Percentiles rank a stretch among this genome's conserved stretches.
Evolutionary conservation across 2,113 vertebrate species (phyloP).

Genomic region (Cranoglanis bouderius): DNA sequence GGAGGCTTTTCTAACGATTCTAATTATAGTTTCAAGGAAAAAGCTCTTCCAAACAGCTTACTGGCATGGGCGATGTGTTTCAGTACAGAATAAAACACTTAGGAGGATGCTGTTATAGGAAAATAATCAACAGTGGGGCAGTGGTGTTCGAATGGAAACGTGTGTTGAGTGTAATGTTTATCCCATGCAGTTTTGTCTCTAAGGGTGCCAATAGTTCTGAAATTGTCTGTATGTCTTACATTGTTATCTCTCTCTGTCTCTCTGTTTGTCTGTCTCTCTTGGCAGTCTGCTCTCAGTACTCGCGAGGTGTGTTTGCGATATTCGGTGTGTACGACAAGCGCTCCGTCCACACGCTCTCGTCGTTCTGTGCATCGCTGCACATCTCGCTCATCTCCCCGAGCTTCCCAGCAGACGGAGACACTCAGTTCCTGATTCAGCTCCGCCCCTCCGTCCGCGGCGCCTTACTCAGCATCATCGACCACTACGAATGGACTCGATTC

Average conservation of each 20-base stretch:
- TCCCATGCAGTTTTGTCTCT: background rate
- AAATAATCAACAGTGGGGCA: background rate
- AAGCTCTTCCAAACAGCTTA: background rate
- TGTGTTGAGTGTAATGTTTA: background rate
- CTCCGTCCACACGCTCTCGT: slow-evolving; percentile 96
- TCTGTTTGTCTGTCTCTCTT: slow-evolving; percentile 10
- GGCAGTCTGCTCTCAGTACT: slow-evolving; percentile 98
- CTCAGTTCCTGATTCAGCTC: slow-evolving; percentile 95
- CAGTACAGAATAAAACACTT: background rate
- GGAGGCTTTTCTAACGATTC: background rate
- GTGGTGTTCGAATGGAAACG: background rate
- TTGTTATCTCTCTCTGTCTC: background rate
- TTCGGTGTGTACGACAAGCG: slow-evolving; percentile 99
- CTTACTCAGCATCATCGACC: slow-evolving; percentile 89
- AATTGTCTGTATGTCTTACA: background rate
- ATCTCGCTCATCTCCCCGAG: slow-evolving; percentile 97
- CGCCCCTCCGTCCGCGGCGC: slow-evolving; percentile 91
- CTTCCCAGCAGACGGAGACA: slow-evolving; percentile 94
- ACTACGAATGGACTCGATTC: slow-evolving; percentile 95
- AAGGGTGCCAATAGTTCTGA: background rate
- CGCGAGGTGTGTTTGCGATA: slow-evolving; percentile 97
- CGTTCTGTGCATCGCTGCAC: slow-evolving; percentile 98
- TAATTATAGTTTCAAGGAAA: background rate
- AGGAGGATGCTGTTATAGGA: background rate
- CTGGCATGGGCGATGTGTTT: background rate